These are phyloP conservation scores for Merluccius polli DNA, from an alignment of 2,797 vertebrate species.

Conservation along the genomic window DNA sequence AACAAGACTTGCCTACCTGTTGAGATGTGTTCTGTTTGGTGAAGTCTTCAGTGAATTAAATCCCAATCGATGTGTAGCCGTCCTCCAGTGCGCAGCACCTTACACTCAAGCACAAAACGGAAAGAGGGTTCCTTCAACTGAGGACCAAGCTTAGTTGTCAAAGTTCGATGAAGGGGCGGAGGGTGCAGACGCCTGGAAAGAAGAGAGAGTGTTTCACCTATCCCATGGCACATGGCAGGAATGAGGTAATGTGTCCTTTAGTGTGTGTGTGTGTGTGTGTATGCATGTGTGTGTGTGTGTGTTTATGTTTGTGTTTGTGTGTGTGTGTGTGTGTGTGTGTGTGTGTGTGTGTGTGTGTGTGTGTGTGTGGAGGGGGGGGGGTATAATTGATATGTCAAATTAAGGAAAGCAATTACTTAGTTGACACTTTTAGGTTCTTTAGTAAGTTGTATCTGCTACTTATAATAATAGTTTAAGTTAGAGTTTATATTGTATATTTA, in stretches of 20 bases:
- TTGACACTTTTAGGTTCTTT: background rate
- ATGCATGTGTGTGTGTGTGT: background rate
- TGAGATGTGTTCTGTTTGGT: background rate
- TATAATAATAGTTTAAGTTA: background rate
- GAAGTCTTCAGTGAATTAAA: background rate
- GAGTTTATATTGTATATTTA: background rate
- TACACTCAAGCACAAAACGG: constrained; percentile 8
- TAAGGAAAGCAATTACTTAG: background rate
- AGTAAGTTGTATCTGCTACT: background rate
- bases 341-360: background rate
- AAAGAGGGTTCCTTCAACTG: constrained; percentile 44
- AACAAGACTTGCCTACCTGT: background rate
- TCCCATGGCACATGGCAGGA: constrained; percentile 17
- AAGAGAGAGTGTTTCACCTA: background rate
- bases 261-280: constrained; percentile 1
- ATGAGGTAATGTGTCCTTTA: constrained; percentile 33
- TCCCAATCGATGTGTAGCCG: background rate
- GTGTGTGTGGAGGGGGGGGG: background rate
- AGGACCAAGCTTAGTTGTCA: constrained; percentile 46
- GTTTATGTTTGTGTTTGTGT: background rate
- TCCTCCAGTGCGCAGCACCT: background rate
- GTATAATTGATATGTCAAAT: background rate
- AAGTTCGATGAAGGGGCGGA: constrained; percentile 32
- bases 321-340: background rate
- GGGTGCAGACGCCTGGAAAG: constrained; percentile 12